Percentiles rank a stretch among this genome's conserved stretches.
These are phyloP conservation scores for Girardinus metallicus DNA, from an alignment of 2,797 vertebrate species.

Conservation along the genomic window DNA sequence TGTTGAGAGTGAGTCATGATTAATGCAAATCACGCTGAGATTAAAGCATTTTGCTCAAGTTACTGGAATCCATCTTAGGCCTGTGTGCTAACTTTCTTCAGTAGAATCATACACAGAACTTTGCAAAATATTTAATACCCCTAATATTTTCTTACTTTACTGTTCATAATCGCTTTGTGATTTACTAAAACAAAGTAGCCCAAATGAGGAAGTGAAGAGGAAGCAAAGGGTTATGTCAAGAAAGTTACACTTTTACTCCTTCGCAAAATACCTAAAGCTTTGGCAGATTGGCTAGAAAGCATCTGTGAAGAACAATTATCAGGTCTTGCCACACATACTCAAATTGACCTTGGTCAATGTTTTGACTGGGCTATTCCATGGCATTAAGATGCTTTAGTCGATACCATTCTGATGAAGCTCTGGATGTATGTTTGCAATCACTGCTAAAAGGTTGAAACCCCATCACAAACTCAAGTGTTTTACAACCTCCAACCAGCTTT, in stretches of 20 bases:
- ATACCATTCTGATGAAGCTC: neutral
- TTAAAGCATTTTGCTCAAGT: neutral
- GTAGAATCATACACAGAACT: neutral
- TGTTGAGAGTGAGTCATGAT: slow-evolving; percentile 53
- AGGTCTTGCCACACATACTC: neutral
- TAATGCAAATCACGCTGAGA: slow-evolving; percentile 51
- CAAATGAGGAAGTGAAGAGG: neutral
- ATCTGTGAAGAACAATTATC: neutral
- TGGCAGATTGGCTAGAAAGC: neutral
- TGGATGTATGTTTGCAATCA: neutral
- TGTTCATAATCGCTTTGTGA: neutral
- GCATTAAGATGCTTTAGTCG: neutral
- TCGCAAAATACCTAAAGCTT: neutral
- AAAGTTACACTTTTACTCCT: neutral
- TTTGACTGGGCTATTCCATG: neutral
- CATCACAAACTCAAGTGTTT: neutral
- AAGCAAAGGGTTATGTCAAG: neutral
- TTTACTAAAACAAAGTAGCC: neutral
- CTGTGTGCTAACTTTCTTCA: slow-evolving; percentile 8
- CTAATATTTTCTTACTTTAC: neutral
- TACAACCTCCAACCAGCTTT: neutral
- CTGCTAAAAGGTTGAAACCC: neutral
- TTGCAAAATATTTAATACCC: neutral
- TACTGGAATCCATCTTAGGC: slow-evolving; percentile 8
- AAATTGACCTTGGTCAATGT: neutral